Percentiles rank a stretch among this genome's conserved stretches.
phyloP scores from a whole-genome alignment of 2,113 vertebrate species.

The Perccottus glenii region DNA sequence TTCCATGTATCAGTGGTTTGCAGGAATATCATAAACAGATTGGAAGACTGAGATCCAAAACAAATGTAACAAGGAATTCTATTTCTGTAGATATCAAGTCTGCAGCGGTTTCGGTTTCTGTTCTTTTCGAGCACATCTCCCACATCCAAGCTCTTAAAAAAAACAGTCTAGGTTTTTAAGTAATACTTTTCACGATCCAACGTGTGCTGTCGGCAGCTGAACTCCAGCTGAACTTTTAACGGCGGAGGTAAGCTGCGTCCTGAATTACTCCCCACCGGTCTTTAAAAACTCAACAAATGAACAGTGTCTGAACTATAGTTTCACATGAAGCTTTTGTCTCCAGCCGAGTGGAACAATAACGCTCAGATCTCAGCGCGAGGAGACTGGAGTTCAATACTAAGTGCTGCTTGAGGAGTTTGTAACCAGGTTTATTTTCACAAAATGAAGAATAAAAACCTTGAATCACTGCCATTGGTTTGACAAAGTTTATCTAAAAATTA shows the following conservation, averaged over 20 bases:
- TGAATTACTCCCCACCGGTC: not conserved
- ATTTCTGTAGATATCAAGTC: not conserved
- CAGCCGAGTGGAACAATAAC: not conserved
- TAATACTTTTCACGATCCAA: constrained; percentile 28
- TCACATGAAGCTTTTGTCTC: not conserved
- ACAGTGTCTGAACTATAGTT: too few relatives aligned
- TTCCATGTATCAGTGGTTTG: not conserved
- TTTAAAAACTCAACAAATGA: too few relatives aligned
- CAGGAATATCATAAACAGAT: not conserved
- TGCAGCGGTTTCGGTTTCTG: too few relatives aligned
- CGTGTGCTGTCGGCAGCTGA: constrained; percentile 11
- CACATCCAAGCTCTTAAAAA: not conserved
- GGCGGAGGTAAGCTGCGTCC: not conserved
- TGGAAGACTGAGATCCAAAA: not conserved
- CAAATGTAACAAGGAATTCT: not conserved
- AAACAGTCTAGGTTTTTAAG: constrained; percentile 11
- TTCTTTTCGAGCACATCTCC: too few relatives aligned
- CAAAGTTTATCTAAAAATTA: too few relatives aligned
- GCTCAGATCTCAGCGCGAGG: constrained; percentile 1
- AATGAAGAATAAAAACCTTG: too few relatives aligned
- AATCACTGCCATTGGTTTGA: too few relatives aligned
- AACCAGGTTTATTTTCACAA: too few relatives aligned
- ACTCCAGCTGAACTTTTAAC: constrained; percentile 32
- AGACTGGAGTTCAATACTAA: too few relatives aligned
- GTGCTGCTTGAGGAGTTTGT: too few relatives aligned